Base-by-base conservation (phyloP, 1,140 invertebrate species). In the Panagrolaimus sp. region DNA sequence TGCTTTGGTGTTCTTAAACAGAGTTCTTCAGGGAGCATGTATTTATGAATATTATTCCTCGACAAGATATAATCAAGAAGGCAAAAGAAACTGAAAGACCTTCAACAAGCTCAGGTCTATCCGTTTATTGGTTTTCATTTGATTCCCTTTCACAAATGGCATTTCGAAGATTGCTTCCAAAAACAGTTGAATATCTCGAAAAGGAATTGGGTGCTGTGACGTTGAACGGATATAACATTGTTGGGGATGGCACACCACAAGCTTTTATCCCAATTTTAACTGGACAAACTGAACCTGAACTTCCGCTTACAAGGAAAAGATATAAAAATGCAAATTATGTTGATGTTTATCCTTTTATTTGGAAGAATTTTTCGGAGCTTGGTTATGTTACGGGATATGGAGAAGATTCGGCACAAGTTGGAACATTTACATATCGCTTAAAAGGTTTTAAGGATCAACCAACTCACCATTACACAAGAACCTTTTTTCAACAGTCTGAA, bases 221-320 rank as follows among this genome's bases (percentile, higher is more conserved):
- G 43, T 68, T 82, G 8, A 81, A 83, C 65, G 80, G 80, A 67
- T 87, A 87, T 73, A 87, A 87, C 70, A 87, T 87, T 68, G 89
- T 96, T 1, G 93, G 93, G 0, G 94, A 96, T 85, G 93, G 93
- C 0, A 96, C 93, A 0, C 91, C 93, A 0, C 92, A 94, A 76
- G 92, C 93, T 0, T 84, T 95, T 21, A 91, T 94, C 46, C 93
- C 93, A 0, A 90, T 96, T 55, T 84, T 96, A 0, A 94, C 93
- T 0, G 88, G 87, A 6, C 89, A 90, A 83, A 93, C 90, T 0
- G 93, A 96, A 84, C 80, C 90, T 6, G 93, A 95, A 83, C 83
- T 94, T 28, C 80, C 77, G 8, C 67, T 83, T 24, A 82, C 90
- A 0, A 87, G 93, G 58, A 91, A 90, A 82, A 87, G 91, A 1